Conservation (phyloP, 2,797 vertebrate genomes). For the Graptemys geographica region DNA sequence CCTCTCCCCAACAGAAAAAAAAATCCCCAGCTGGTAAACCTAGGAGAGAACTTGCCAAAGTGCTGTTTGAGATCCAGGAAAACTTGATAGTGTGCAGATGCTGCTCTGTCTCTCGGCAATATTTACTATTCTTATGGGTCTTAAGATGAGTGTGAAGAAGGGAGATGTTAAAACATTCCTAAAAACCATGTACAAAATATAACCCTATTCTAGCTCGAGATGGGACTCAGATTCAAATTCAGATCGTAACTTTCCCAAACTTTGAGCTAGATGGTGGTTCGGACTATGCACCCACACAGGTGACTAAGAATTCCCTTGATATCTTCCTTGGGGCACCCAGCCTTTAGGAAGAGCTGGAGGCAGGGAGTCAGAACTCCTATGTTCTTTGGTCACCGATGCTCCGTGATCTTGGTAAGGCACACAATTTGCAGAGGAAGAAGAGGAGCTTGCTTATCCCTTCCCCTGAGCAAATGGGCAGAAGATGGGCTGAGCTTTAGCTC, state of each 20-base stretch:
- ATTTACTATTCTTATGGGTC: conserved; percentile 46
- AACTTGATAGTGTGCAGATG: conserved; percentile 66
- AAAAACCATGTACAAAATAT: background rate
- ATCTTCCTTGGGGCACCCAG: conserved; percentile 35
- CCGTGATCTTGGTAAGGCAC: conserved; percentile 43
- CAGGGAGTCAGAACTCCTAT: conserved; percentile 8
- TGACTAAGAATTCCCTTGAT: background rate
- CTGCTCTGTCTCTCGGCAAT: background rate
- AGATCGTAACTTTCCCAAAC: conserved; percentile 18
- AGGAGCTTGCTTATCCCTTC: background rate
- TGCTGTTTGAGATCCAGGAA: conserved; percentile 28
- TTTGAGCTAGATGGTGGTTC: background rate
- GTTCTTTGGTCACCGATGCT: conserved; percentile 55
- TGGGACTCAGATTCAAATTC: conserved; percentile 10
- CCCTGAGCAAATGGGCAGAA: background rate
- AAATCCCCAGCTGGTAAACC: conserved; percentile 1
- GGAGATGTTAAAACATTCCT: background rate
- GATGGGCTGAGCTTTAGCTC: background rate
- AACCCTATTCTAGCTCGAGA: conserved; percentile 28
- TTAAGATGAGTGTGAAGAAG: conserved; percentile 40
- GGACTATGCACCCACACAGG: background rate
- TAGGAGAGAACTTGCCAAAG: background rate
- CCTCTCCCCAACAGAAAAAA: background rate
- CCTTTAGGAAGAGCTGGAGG: conserved; percentile 47
- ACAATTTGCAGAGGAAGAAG: conserved; percentile 14